These are phyloP conservation scores for Leptinotarsa texana DNA, from an alignment of 1,140 invertebrate species.

Conservation along the genomic window DNA sequence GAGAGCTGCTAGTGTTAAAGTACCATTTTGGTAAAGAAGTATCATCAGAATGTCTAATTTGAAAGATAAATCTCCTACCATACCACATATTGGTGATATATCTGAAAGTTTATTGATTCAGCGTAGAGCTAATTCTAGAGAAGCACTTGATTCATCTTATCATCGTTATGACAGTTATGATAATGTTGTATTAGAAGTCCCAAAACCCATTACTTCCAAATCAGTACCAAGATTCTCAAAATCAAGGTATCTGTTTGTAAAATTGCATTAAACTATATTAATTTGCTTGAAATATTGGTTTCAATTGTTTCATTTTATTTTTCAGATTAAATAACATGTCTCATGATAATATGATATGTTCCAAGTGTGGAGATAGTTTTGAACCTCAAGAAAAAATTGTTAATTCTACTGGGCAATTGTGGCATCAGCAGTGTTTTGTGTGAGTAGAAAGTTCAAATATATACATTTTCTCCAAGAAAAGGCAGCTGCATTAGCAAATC, in stretches of 20 bases:
- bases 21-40: constrained; percentile 25
- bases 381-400: constrained; percentile 97
- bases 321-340: constrained; percentile 77
- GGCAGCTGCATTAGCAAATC: too few species aligned
- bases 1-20: neutral
- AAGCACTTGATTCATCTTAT: constrained; percentile 36
- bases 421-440: constrained; percentile 99
- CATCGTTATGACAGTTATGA: constrained; percentile 39
- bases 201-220: constrained; percentile 9
- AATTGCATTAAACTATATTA: constrained; percentile 1
- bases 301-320: constrained; percentile 42
- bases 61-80: constrained; percentile 44
- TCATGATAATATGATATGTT: constrained; percentile 88
- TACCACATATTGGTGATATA: constrained; percentile 41
- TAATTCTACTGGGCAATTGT: constrained; percentile 96
- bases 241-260: constrained; percentile 10
- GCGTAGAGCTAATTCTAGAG: constrained; percentile 41
- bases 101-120: constrained; percentile 42
- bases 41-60: constrained; percentile 24
- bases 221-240: neutral
- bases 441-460: constrained; percentile 61
- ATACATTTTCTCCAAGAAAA: too few species aligned
- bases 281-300: too few species aligned
- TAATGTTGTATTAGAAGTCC: constrained; percentile 33
- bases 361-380: constrained; percentile 92